Evolutionary conservation across 2,888 invertebrate species (phyloP).

Genomic region (Lamellibrachia satsuma): DNA sequence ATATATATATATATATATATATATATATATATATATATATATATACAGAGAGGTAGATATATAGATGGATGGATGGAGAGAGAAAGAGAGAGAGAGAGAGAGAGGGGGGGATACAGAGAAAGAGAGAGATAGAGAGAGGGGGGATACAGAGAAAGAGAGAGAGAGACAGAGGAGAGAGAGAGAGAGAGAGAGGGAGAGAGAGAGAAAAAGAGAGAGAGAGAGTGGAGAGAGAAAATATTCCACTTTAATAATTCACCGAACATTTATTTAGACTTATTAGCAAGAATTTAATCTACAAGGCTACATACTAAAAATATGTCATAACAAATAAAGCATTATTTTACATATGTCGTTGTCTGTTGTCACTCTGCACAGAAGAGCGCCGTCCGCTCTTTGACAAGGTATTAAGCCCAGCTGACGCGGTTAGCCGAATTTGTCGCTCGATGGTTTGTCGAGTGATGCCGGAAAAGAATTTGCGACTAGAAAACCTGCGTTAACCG

Average conservation of each 20-base stretch:
- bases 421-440: neutral
- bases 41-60: no score
- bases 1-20: no score
- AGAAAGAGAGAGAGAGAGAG: no score
- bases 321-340: neutral
- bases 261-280: neutral
- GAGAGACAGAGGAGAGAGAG: no score
- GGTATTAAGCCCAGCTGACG: neutral
- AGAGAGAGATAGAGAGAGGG: no score
- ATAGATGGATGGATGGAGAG: no score
- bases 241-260: neutral
- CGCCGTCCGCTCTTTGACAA: neutral
- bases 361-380: neutral
- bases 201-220: neutral
- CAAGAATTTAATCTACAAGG: neutral
- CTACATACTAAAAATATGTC: neutral
- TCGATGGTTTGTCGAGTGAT: neutral
- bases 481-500: constrained; percentile 4
- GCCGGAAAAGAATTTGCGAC: neutral
- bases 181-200: no score
- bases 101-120: no score
- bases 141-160: no score
- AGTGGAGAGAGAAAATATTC: neutral
- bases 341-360: neutral
- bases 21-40: no score